Percentiles rank a stretch among this genome's conserved stretches.
These are phyloP conservation scores for Dicaeum eximium DNA, from an alignment of 2,113 vertebrate genomes.

Conservation along the genomic window DNA sequence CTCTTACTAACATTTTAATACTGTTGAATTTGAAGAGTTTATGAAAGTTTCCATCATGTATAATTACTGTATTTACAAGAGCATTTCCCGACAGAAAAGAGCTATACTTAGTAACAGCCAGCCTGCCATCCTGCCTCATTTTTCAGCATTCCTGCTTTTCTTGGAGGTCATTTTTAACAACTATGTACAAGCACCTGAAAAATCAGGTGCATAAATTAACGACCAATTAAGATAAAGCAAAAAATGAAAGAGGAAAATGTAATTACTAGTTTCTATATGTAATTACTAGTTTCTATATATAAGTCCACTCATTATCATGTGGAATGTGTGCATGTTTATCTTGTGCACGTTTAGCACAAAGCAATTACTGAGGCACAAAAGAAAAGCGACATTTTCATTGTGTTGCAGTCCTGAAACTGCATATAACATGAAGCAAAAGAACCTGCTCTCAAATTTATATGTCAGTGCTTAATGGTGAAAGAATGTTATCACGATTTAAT, in stretches of 20 bases:
- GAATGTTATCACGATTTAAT: slow-evolving; percentile 2
- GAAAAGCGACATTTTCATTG: slow-evolving; percentile 23
- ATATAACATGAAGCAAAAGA: background rate
- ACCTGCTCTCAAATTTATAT: slow-evolving; percentile 10
- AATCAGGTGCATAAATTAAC: slow-evolving; percentile 77
- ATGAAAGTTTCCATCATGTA: background rate
- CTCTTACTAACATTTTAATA: background rate
- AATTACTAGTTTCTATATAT: slow-evolving; percentile 69
- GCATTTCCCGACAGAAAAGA: background rate
- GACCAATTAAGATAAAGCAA: slow-evolving; percentile 65
- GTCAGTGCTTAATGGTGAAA: slow-evolving; percentile 19
- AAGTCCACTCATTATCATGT: slow-evolving; percentile 55
- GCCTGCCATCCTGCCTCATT: slow-evolving; percentile 21
- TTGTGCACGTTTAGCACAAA: slow-evolving; percentile 48
- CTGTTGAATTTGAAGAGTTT: slow-evolving; percentile 5
- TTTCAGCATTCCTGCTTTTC: slow-evolving; percentile 33
- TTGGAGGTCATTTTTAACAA: slow-evolving; percentile 74
- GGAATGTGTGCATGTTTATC: slow-evolving; percentile 41
- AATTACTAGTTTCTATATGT: slow-evolving; percentile 71
- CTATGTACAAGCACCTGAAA: slow-evolving; percentile 61
- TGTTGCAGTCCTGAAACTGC: background rate
- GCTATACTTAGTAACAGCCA: slow-evolving; percentile 19
- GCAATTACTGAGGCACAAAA: slow-evolving; percentile 42
- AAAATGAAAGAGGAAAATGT: slow-evolving; percentile 34
- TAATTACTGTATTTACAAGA: slow-evolving; percentile 24